Base-by-base conservation (phyloP, 2,113 vertebrate genomes). In the Oenanthe oenanthe region DNA sequence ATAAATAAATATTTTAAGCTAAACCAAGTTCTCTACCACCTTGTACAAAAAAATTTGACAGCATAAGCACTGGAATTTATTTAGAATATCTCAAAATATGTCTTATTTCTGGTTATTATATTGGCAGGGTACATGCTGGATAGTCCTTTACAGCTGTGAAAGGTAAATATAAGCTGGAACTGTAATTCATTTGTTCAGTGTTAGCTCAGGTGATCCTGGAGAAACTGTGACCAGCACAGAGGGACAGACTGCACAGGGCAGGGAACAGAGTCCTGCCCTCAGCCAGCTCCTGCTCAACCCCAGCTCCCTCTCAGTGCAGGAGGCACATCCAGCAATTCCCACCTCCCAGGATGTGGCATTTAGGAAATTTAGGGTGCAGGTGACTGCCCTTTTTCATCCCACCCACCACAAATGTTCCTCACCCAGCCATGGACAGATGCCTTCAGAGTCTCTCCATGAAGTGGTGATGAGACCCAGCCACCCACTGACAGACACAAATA, bases 341-440 rank as follows among this genome's bases (percentile, higher is more conserved):
- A 24, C 18, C 0, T 4, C 9, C 4, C 36, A 43, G 2, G 3
- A 45, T 3, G 2, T 1, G 7, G 7, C 8, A 40, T 32, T 60
- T 4, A 7, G 26, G 70, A 22, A 51, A 17, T 1, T 12, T 36
- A 53, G 73, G 25, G 6, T 25, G 13, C 57, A 66, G 31, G 42
- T 19, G 15, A 26, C 6, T 65, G 18, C 21, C 20, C 26, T 20
- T 15, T 47, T 26, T 10, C 47, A 81, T 45, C 42, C 60, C n/a
- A 56, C 11, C 2, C 1, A 45, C 15, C 45, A 45, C 38, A n/a
- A 38, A 63, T 17, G 17, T 4, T 70, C 45, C 40, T 61, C 47
- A 20, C 17, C 36, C 42, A 58, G 31, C 43, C 61, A 43, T 51
- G 48, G 43, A 17, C 36, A 71, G 51, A 54, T 43, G 62, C 43